Evolutionary conservation across 2,113 vertebrate genomes (phyloP).

Genomic region (Psittacula cyanocephala): DNA sequence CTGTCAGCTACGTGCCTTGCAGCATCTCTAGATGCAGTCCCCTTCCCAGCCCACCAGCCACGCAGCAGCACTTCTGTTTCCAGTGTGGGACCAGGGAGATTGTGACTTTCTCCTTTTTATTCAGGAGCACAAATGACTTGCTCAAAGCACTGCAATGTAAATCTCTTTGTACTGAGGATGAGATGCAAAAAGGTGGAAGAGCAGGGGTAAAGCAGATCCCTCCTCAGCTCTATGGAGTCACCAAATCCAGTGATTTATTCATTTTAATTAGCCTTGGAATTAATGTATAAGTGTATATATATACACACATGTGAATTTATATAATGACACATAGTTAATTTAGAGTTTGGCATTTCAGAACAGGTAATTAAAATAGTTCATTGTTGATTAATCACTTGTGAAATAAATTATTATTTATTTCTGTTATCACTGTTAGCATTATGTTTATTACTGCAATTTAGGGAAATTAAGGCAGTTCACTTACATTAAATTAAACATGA

Average conservation of each 20-base stretch:
- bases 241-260: neutral
- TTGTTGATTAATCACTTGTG: constrained; percentile 46
- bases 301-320: constrained; percentile 9
- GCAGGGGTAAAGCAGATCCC: neutral
- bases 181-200: neutral
- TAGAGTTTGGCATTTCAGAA: constrained; percentile 45
- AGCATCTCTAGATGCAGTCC: neutral
- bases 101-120: neutral
- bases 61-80: neutral
- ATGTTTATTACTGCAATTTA: constrained; percentile 56
- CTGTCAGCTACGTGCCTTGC: neutral
- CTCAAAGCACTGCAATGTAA: neutral
- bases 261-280: constrained; percentile 45
- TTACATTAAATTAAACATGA: constrained; percentile 65
- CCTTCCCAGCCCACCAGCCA: neutral
- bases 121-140: neutral
- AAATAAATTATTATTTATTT: constrained; percentile 47
- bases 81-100: neutral
- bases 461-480: constrained; percentile 63
- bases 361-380: constrained; percentile 65
- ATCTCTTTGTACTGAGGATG: neutral
- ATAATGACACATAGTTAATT: constrained; percentile 53
- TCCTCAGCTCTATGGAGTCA: neutral
- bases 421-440: neutral
- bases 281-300: neutral